Conservation (phyloP, 2,797 vertebrate species). For the Rhabdomys pumilio region DNA sequence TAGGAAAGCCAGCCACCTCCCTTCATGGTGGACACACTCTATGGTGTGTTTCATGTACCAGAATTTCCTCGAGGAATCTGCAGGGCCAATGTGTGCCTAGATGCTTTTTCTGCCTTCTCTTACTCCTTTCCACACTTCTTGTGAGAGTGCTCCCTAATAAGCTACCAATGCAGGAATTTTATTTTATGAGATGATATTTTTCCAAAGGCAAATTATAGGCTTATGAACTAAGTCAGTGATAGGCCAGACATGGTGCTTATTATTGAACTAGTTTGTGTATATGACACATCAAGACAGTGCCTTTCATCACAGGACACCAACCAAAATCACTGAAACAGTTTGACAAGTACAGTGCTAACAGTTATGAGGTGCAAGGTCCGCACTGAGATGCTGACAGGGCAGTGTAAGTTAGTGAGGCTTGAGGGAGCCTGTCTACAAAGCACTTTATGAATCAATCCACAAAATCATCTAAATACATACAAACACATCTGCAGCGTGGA, state of each 20-base stretch:
- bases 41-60: not conserved
- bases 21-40: not conserved
- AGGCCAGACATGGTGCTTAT: slow-evolving; percentile 35
- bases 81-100: not conserved
- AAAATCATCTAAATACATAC: not conserved
- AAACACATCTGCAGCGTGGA: not conserved
- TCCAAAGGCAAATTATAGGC: slow-evolving; percentile 75
- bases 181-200: slow-evolving; percentile 74
- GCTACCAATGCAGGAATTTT: not conserved
- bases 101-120: not conserved
- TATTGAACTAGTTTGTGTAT: slow-evolving; percentile 64
- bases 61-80: not conserved
- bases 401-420: not conserved
- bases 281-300: not conserved
- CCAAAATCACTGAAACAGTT: not conserved
- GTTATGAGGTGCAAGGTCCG: not conserved
- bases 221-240: slow-evolving; percentile 76
- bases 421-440: not conserved
- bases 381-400: not conserved
- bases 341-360: not conserved
- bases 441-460: not conserved
- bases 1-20: not conserved
- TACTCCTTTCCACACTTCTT: slow-evolving; percentile 8
- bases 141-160: not conserved
- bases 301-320: not conserved